Evolutionary conservation across 2,797 vertebrate species (phyloP), one percentile per base, ranked within the genome.

Genomic region (Gouania willdenowi): DNA sequence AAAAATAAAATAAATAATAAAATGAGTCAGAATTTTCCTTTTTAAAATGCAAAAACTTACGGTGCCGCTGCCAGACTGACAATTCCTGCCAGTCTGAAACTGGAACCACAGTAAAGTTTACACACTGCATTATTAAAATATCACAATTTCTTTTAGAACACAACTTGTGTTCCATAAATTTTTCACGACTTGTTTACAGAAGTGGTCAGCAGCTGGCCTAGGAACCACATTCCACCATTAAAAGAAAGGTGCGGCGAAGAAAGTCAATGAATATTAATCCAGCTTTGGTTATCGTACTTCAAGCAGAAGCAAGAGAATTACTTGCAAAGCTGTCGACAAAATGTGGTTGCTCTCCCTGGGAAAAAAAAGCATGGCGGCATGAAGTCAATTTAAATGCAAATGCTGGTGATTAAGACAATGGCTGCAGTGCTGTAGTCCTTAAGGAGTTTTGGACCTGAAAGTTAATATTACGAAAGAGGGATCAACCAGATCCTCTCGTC

Each of bases 331-430:
- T 37, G 14, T 9, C 5, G 13, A 47, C 46, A 41, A 49, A 66
- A 63, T 28, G 54, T 48, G 43, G 38, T 47, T 60, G 17, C 52
- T 64, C 56, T 48, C 45, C 59, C 32, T 37, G 52, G n/a, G 54
- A 53, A 72, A 74, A 71, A 62, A 57, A 83, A 63, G 80, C 64
- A 60, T 2, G 2, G 13, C 3, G 2, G 41, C 68, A 34, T 54
- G 56, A 76, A 79, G 66, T 68, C 78, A 77, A 82, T 81, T 75
- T 79, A 82, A 79, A 79, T 82, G 81, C 71, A 82, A 85, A 82
- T 80, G 65, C 61, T 39, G 60, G 37, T 8, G 39, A 65, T 77
- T 41, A 64, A 77, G 59, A 80, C 43, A 66, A 77, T 25, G 42
- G 26, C 25, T 10, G 30, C 20, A 22, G 19, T 21, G 17, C 7